Conservation (phyloP, 2,888 invertebrate species). For the Caenorhabditis imperialis region DNA sequence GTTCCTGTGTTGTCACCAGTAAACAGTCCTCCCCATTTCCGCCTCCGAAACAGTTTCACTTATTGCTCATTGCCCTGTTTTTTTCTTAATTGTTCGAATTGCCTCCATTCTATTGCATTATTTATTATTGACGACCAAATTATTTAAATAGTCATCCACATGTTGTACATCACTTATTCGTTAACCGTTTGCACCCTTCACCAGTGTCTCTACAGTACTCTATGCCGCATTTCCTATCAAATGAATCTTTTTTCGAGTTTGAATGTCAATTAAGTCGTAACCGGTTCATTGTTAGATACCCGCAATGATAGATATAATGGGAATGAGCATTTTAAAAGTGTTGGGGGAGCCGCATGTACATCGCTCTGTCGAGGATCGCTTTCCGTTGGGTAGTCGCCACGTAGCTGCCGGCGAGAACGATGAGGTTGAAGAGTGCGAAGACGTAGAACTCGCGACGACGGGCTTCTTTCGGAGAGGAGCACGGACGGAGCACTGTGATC, state of each 20-base stretch:
- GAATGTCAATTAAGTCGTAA: not conserved
- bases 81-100: not conserved
- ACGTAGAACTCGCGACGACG: constrained; percentile 30
- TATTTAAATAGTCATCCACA: constrained; percentile 11
- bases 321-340: constrained; percentile 30
- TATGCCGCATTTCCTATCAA: constrained; percentile 18
- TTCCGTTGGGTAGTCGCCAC: constrained; percentile 50
- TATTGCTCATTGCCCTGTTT: constrained; percentile 24
- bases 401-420: constrained; percentile 45
- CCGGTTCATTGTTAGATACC: not conserved
- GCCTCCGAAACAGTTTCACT: constrained; percentile 24
- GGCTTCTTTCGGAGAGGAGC: constrained; percentile 38
- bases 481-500: constrained; percentile 50
- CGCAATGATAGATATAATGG: not conserved
- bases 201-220: not conserved
- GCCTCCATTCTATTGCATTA: constrained; percentile 15
- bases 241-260: constrained; percentile 21
- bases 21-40: not conserved
- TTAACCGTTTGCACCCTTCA: constrained; percentile 13
- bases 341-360: constrained; percentile 56
- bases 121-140: not conserved
- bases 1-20: not conserved
- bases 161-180: constrained; percentile 25
- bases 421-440: constrained; percentile 42
- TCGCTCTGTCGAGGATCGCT: constrained; percentile 32